These are phyloP conservation scores for Coptodon bakossiorum DNA, from an alignment of 2,113 vertebrate species.

Conservation along the genomic window DNA sequence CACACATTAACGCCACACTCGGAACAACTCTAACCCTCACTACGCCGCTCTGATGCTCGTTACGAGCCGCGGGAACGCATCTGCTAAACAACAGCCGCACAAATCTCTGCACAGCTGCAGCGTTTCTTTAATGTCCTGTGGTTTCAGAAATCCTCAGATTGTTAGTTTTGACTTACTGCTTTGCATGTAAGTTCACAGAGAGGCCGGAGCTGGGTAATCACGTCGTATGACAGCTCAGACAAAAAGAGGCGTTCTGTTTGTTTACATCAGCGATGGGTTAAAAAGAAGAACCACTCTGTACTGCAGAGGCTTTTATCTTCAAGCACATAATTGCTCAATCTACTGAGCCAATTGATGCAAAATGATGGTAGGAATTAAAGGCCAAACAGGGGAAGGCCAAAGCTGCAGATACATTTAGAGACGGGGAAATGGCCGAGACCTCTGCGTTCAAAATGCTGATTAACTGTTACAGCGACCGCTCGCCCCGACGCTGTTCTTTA, in stretches of 20 bases:
- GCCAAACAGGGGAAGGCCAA: background rate
- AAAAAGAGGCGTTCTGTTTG: background rate
- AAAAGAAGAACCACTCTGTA: background rate
- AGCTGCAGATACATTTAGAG: background rate
- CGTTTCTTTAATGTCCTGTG: background rate
- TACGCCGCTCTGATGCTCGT: background rate
- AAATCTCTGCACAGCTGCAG: background rate
- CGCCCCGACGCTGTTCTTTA: background rate
- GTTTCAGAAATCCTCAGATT: background rate
- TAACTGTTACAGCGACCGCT: background rate
- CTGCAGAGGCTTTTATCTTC: background rate
- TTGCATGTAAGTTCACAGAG: background rate
- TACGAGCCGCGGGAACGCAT: background rate
- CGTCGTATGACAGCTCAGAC: background rate
- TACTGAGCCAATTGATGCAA: background rate
- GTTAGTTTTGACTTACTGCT: background rate
- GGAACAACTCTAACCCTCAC: background rate
- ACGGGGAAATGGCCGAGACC: background rate
- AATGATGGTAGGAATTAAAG: background rate
- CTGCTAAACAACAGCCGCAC: background rate
- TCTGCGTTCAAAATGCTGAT: background rate
- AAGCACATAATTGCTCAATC: background rate
- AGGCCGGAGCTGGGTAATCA: background rate
- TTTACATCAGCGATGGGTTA: background rate
- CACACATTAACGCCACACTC: background rate